A percentile compares a stretch with the other conserved stretches of the same genome.
Evolutionary conservation across 1,140 invertebrate species (phyloP).

Genomic region (Tetragonula clypearis): DNA sequence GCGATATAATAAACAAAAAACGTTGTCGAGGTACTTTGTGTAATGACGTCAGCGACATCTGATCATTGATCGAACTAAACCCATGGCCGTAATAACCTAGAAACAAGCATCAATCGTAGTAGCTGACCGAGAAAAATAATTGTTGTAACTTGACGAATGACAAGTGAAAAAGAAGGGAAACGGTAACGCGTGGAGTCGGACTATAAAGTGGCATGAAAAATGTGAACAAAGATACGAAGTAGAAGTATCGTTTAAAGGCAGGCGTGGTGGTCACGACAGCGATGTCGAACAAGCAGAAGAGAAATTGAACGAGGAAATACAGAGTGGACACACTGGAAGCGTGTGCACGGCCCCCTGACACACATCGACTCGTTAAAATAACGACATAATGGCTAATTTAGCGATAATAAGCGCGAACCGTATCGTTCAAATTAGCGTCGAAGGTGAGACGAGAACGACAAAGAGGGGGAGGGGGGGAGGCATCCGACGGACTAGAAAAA

Average conservation of each 20-base stretch:
- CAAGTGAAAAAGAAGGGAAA: neutral
- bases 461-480: conserved; percentile 14
- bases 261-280: neutral
- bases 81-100: neutral
- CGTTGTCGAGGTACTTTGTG: neutral
- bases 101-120: neutral
- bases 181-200: neutral
- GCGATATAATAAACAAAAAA: neutral
- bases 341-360: conserved; percentile 78
- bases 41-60: neutral
- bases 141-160: neutral
- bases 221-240: neutral
- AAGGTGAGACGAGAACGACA: conserved; percentile 78
- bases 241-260: neutral
- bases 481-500: conserved; percentile 37
- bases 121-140: neutral
- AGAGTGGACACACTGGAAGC: conserved; percentile 44
- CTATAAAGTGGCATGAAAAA: neutral
- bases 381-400: conserved; percentile 83
- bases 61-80: neutral
- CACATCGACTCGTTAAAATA: conserved; percentile 83
- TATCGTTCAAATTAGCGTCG: conserved; percentile 81
- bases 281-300: conserved; percentile 17
- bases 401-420: conserved; percentile 81
- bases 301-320: conserved; percentile 51